Base-by-base conservation (phyloP, 2,888 invertebrate genomes). In the Mythimna impura region DNA sequence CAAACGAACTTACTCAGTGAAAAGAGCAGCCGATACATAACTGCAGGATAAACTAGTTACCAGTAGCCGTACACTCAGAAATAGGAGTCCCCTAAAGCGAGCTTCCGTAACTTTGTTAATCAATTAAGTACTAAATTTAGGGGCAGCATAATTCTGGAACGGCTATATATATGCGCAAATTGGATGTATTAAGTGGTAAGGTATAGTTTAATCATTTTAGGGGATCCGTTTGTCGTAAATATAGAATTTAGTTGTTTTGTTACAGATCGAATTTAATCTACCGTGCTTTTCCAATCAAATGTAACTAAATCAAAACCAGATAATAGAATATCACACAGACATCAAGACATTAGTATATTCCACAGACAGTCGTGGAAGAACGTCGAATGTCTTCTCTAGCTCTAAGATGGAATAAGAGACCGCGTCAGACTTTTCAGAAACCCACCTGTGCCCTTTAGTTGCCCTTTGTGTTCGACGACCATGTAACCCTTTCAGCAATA, bases 21-120 rank as follows among this genome's bases (percentile, higher is more conserved):
- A 78, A 77, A 81, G 63, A 67, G 77, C 55, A 22, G 12, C 30
- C 52, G 34, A 79, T 57, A 72, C 73, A 66, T 64, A 78, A 66
- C 64, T 66, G 57, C 54, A 22, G n/a, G 66, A 60, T 82, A 82
- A 84, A 78, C 73, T 82, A 66, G 75, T 82, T 82, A 73, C 65
- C 54, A 73, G 67, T 58, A 66, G 25, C 62, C 66, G 30, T 60
- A 57, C 40, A 50, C 25, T 57, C 66, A 64, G 65, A 60, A 69
- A 82, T 73, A 54, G 67, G 20, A 36, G 61, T 36, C 65, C 71
- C 36, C 66, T 67, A 58, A 69, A 75, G 71, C 73, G 70, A 72
- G 64, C 82, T 65, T 54, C 47, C 54, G 22, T 82, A 83, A 83
- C 80, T 82, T 83, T 68, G 70, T 82, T 85, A 85, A 79, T 74